These are phyloP conservation scores for Ormyrus pomaceus DNA, from an alignment of 2,888 invertebrate genomes.

Conservation along the genomic window DNA sequence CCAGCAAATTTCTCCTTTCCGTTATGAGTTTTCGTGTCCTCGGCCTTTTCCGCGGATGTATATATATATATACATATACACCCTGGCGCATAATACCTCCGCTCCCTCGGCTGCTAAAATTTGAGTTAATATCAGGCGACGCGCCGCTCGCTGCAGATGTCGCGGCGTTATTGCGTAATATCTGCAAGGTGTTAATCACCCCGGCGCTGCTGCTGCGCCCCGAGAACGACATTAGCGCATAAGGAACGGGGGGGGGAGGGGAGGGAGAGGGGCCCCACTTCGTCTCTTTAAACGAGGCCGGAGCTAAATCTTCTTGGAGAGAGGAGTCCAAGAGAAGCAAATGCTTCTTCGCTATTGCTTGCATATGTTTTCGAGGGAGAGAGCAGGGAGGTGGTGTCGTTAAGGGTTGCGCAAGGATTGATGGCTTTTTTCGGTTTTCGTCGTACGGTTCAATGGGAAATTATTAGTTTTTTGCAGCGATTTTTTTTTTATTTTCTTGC, in stretches of 20 bases:
- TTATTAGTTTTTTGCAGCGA: too few relatives aligned
- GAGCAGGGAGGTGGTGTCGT: too few relatives aligned
- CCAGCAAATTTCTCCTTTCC: background rate
- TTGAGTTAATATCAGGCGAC: constrained; percentile 62
- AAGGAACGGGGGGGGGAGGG: background rate
- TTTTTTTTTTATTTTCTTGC: too few relatives aligned
- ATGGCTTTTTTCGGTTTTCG: too few relatives aligned
- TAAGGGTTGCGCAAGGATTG: too few relatives aligned
- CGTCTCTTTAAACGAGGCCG: constrained; percentile 14
- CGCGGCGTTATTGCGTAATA: constrained; percentile 64
- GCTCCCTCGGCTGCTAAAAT: constrained; percentile 21
- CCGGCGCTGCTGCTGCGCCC: background rate
- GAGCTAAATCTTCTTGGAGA: constrained; percentile 21
- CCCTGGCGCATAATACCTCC: background rate
- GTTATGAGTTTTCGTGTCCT: constrained; percentile 12
- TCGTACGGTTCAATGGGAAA: too few relatives aligned
- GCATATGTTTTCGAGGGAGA: too few relatives aligned
- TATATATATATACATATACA: too few relatives aligned
- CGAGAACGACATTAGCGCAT: background rate
- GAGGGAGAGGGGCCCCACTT: constrained; percentile 1
- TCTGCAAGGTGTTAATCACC: constrained; percentile 68
- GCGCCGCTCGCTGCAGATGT: constrained; percentile 60
- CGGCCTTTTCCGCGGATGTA: constrained; percentile 31
- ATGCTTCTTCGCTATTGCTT: too few relatives aligned
- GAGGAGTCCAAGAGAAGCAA: background rate